Evolutionary conservation across 2,888 invertebrate genomes (phyloP), one percentile per base, ranked within the genome.

Genomic region (Periphyllus acericola): DNA sequence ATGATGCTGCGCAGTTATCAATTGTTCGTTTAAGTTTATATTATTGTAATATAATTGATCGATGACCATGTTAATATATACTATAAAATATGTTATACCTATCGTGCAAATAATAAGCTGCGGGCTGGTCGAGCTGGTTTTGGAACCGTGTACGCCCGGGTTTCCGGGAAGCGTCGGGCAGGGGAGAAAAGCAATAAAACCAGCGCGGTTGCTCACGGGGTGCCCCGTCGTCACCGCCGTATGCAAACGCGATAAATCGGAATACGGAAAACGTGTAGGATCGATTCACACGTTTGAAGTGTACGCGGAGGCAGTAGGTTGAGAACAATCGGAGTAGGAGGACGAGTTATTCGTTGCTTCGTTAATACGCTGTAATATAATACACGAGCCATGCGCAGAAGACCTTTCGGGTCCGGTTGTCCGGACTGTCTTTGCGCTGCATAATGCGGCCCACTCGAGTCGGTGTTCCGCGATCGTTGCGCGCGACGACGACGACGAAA

Each of bases 251-350:
- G 74, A 52, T 55, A 25, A 34, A 79, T 85, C 52, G 46, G 52
- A 71, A 52, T 71, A 46, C 72, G 46, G 52, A 71, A 52, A 52
- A 46, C 72, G 72, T 80, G 86, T 86, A 86, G 86, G 86, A 72
- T 86, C 86, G 32, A 80, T 60, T 86, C 80, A 79, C 86, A 60
- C 80, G 55, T 71, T 55, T 71, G 72, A 52, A 71, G 78, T 11
- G n/a, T 14, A 14, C 14, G 46, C n/a, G n/a, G n/a, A n/a, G n/a
- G n/a, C 14, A 14, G 86, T 80, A 60, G 86, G 86, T 80, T 32
- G 86, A 72, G 29, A 86, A 80, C 55, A 86, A 86, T 86, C 55
- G 80, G 36, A 86, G 86, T 86, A 86, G 86, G 86, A 86, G 85
- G 71, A 86, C 85, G 55, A 71, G 52, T 71, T 78, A 78, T 72